Percentiles rank a stretch among this genome's conserved stretches.
Conservation (phyloP, 2,113 vertebrate species). For the Prochilodus magdalenae region DNA sequence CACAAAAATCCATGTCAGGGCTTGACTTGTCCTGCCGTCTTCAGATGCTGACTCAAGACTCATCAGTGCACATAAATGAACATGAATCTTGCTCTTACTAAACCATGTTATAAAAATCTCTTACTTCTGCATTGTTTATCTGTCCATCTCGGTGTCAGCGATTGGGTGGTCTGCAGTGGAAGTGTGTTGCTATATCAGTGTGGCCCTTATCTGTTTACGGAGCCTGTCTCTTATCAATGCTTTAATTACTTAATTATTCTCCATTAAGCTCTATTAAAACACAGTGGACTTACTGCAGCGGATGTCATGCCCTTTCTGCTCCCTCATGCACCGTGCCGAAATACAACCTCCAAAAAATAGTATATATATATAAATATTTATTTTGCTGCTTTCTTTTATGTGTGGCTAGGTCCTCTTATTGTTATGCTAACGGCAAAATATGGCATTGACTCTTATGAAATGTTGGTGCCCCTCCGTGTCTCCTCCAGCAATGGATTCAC, state of each 20-base stretch:
- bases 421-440: constrained; percentile 80
- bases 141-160: too few species aligned
- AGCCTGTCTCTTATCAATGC: constrained; percentile 69
- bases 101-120: too few species aligned
- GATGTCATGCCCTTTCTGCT: constrained; percentile 66
- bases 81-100: too few species aligned
- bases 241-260: constrained; percentile 84
- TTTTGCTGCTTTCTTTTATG: constrained; percentile 72
- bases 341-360: constrained; percentile 48
- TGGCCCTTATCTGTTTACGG: constrained; percentile 72
- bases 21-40: too few species aligned
- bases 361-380: too few species aligned
- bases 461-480: constrained; percentile 69
- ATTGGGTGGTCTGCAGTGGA: constrained; percentile 47
- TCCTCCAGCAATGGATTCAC: constrained; percentile 77
- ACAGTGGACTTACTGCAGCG: constrained; percentile 69
- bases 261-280: constrained; percentile 80
- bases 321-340: constrained; percentile 56
- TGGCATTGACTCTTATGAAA: constrained; percentile 77
- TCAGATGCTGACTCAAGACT: too few species aligned
- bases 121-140: constrained; percentile 14
- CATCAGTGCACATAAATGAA: too few species aligned
- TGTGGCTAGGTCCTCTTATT: constrained; percentile 75
- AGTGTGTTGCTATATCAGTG: constrained; percentile 60
- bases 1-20: too few species aligned